phyloP scores from a whole-genome alignment of 2,888 invertebrate genomes.

The Dysmachus trigonus region DNA sequence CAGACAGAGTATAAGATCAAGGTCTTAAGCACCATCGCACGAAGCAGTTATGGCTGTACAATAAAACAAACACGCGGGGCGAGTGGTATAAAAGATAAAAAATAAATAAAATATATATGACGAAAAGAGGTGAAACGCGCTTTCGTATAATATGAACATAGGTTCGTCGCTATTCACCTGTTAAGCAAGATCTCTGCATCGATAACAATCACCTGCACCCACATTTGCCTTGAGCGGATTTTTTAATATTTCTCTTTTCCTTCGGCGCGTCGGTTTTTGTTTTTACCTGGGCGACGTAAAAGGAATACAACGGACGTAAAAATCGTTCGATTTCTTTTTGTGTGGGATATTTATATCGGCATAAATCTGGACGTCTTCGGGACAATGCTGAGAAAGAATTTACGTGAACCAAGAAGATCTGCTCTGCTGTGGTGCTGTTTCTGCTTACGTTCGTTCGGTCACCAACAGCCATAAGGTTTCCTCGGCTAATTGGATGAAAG shows the following conservation, averaged over 20 bases:
- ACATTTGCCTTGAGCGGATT: slow-evolving; percentile 47
- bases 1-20: slow-evolving; percentile 41
- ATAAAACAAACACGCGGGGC: not conserved
- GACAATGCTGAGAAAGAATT: slow-evolving; percentile 7
- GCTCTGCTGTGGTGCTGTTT: not conserved
- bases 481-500: slow-evolving; percentile 4
- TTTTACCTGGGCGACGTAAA: not conserved
- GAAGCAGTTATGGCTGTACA: slow-evolving; percentile 8
- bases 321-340: slow-evolving; percentile 11
- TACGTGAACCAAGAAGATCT: not conserved
- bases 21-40: slow-evolving; percentile 18
- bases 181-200: slow-evolving; percentile 46
- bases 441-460: not conserved
- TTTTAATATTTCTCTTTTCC: slow-evolving; percentile 19
- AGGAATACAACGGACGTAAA: not conserved
- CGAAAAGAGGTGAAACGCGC: not conserved
- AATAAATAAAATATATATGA: not conserved
- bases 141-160: slow-evolving; percentile 25
- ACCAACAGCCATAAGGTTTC: not conserved
- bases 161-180: slow-evolving; percentile 47
- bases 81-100: not conserved
- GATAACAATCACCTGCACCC: slow-evolving; percentile 50
- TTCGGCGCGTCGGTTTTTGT: not conserved
- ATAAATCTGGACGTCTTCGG: slow-evolving; percentile 5
- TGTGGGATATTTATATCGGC: slow-evolving; percentile 8